Evolutionary conservation across 2,797 vertebrate species (phyloP).

Genomic region (Melanotaenia boesemani): DNA sequence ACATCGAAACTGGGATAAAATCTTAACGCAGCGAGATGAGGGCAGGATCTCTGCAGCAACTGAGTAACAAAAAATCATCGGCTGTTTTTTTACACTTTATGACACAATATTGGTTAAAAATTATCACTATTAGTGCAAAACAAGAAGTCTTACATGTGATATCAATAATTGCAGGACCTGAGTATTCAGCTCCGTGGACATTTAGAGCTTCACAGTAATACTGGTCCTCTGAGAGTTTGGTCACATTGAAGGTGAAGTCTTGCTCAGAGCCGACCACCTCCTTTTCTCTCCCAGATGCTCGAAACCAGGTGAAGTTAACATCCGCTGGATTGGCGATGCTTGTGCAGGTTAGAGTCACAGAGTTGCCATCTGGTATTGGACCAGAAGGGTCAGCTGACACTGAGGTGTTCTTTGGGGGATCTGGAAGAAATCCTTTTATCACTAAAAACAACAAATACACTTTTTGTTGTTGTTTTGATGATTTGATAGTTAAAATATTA

Average conservation of each 20-base stretch:
- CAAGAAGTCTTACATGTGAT: constrained; percentile 67
- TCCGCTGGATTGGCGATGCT: constrained; percentile 53
- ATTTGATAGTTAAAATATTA: not conserved
- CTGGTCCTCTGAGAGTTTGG: constrained; percentile 61
- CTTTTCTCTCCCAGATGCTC: constrained; percentile 29
- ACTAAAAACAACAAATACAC: not conserved
- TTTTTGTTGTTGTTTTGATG: not conserved
- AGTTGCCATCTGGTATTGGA: constrained; percentile 60
- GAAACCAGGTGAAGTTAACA: constrained; percentile 70
- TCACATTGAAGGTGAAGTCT: constrained; percentile 65
- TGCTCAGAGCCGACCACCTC: constrained; percentile 51
- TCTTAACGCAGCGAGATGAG: constrained; percentile 66
- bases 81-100: not conserved
- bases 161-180: constrained; percentile 43
- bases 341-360: constrained; percentile 73
- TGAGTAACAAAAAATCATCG: constrained; percentile 37
- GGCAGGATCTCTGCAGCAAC: constrained; percentile 73
- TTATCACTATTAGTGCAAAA: not conserved
- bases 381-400: constrained; percentile 49
- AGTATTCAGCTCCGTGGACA: constrained; percentile 61
- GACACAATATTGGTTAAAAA: not conserved
- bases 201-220: constrained; percentile 72
- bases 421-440: constrained; percentile 54
- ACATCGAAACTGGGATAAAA: constrained; percentile 58
- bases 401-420: constrained; percentile 68